Evolutionary conservation across 2,888 invertebrate species (phyloP).

Genomic region (Tridacna crocea): DNA sequence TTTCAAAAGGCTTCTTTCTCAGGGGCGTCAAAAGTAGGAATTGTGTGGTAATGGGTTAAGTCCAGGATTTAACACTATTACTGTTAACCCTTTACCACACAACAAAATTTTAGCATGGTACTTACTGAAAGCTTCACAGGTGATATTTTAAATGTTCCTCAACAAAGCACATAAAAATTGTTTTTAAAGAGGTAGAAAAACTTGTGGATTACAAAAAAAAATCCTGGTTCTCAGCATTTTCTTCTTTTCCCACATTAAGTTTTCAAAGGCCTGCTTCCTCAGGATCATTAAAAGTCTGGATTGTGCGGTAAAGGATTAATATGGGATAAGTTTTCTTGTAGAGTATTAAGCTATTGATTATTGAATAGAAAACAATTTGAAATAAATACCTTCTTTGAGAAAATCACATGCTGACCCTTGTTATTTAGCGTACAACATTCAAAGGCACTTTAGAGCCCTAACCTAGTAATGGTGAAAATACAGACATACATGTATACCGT

Average conservation of each 20-base stretch:
- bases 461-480: no score
- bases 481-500: no score
- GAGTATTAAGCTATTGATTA: slow-evolving; percentile 24
- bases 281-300: no score
- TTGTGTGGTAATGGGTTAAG: no score
- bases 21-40: no score
- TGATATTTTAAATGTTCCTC: neutral
- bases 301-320: neutral
- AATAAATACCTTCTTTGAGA: slow-evolving; percentile 3
- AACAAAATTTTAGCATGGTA: neutral
- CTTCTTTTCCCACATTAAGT: neutral
- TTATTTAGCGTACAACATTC: no score
- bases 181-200: no score
- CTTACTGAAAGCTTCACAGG: neutral
- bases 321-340: slow-evolving; percentile 9
- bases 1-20: no score
- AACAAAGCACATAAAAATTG: no score
- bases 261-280: no score
- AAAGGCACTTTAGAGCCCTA: no score
- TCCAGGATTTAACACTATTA: neutral
- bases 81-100: neutral
- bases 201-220: no score
- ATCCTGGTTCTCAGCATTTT: neutral
- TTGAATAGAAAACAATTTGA: slow-evolving; percentile 23
- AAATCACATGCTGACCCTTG: neutral